Base-by-base conservation (phyloP, 2,113 vertebrate genomes). In the Antechinus stuartii region DNA sequence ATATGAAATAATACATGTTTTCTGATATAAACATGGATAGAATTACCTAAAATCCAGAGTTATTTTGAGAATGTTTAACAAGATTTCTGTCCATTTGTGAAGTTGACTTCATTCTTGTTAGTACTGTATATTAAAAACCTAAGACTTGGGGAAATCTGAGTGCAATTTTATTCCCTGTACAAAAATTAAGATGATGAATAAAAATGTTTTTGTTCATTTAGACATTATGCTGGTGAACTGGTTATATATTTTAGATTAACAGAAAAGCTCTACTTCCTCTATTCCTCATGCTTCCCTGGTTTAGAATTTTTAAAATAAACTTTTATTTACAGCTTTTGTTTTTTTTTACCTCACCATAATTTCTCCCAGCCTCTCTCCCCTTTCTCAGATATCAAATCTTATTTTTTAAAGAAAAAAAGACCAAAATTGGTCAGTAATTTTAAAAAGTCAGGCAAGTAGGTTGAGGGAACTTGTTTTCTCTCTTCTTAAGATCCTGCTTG, bases 191-290 rank as follows among this genome's bases (percentile, higher is more conserved):
- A 46, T 93, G 56, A 8, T 93, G 95, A 91, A 26, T 95, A 53
- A 24, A 55, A 93, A 94, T 61, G 61, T 93, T 30, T 92, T 2
- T 94, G 22, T 54, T 92, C 19, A 9, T 54, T 92, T 14, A 9
- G 92, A 93, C 9, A 0, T 97, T 91, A 84, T 93, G 93, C 96
- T 98, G 97, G 96, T 98, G 96, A 98, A 98, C 97, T 96, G 97
- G 97, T 98, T 98, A 98, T 97, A 91, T 68, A 91, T 92, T 54
- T 90, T 54, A 94, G 7, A 68, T 93, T 94, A 61, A 30, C 10
- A 19, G 24, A 50, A 76, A 95, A 92, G 96, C 55, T 92, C 46
- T 93, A 8, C 54, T 95, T 55, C 46, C 57, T n/a, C 93, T 56
- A 26, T 95, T 94, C 94, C 56, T 27, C 10, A 0, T 84, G 46